phyloP scores from a whole-genome alignment of 2,113 vertebrate species.

The Actinemys pallida region DNA sequence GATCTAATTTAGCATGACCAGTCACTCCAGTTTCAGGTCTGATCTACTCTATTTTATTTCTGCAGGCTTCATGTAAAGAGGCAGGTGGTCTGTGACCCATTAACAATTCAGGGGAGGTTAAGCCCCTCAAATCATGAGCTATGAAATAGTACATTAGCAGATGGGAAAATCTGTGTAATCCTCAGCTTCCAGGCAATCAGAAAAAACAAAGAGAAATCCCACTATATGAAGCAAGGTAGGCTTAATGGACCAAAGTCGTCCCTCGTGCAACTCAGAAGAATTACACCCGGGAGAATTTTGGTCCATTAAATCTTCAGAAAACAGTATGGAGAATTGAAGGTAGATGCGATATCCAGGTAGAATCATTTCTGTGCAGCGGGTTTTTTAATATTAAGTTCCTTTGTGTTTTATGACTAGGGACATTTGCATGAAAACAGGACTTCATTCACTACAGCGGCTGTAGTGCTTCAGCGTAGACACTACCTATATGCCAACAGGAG shows the following conservation, averaged over 20 bases:
- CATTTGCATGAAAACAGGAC: not conserved
- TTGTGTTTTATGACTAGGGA: not conserved
- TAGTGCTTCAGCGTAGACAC: not conserved
- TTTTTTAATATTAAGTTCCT: not conserved
- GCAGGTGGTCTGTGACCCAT: constrained; percentile 51
- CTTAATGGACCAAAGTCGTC: constrained; percentile 8
- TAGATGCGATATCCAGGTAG: not conserved
- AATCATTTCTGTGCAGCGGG: not conserved
- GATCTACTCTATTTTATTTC: constrained; percentile 27
- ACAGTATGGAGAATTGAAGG: not conserved
- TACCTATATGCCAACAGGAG: not conserved
- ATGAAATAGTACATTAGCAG: constrained; percentile 57
- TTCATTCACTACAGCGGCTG: not conserved
- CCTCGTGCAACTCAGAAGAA: not conserved
- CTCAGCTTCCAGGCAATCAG: not conserved
- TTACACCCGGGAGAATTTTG: not conserved
- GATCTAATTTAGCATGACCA: not conserved
- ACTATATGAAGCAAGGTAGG: not conserved
- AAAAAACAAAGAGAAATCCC: constrained; percentile 36
- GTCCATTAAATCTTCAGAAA: constrained; percentile 4
- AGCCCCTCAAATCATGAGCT: constrained; percentile 39
- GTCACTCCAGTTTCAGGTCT: constrained; percentile 24
- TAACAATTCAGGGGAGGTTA: constrained; percentile 56
- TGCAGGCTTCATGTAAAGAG: constrained; percentile 45
- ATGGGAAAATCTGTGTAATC: constrained; percentile 48